These are phyloP conservation scores for Bradynema listronoti DNA, from an alignment of 1,140 invertebrate species.

Conservation along the genomic window DNA sequence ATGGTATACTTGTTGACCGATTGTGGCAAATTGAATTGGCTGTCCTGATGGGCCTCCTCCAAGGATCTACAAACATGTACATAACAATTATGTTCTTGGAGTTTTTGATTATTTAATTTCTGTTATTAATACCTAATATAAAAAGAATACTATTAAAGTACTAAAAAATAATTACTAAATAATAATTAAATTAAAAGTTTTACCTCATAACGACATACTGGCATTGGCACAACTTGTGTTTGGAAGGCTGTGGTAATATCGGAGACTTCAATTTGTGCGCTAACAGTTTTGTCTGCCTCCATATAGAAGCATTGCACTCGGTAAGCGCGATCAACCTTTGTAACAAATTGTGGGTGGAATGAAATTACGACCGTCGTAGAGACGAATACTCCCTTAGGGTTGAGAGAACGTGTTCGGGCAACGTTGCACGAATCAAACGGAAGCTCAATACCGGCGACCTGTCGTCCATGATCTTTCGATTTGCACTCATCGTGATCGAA, in stretches of 20 bases:
- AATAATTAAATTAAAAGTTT: too few species aligned
- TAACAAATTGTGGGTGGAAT: slow-evolving; percentile 57
- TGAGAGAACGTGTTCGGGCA: slow-evolving; percentile 55
- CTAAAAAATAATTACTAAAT: slow-evolving; percentile 1
- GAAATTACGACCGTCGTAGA: slow-evolving; percentile 57
- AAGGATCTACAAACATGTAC: slow-evolving; percentile 36
- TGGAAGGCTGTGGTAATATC: slow-evolving; percentile 57
- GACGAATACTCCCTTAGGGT: slow-evolving; percentile 56
- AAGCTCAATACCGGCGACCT: slow-evolving; percentile 57
- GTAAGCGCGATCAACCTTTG: slow-evolving; percentile 57
- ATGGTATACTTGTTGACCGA: slow-evolving; percentile 58
- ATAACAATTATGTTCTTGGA: not conserved
- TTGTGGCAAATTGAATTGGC: slow-evolving; percentile 57
- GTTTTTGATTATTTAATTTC: not conserved
- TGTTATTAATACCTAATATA: not conserved
- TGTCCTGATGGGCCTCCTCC: slow-evolving; percentile 56
- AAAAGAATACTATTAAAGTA: not conserved
- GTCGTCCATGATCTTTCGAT: slow-evolving; percentile 55
- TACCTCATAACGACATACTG: slow-evolving; percentile 55
- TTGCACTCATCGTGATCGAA: slow-evolving; percentile 55
- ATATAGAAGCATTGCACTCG: slow-evolving; percentile 58
- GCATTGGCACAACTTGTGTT: slow-evolving; percentile 58
- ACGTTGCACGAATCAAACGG: slow-evolving; percentile 58
- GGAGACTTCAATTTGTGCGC: slow-evolving; percentile 52
- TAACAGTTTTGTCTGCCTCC: slow-evolving; percentile 58